Percentiles rank a stretch among this genome's conserved stretches.
phyloP scores from a whole-genome alignment of 2,113 vertebrate species.

The Pangasianodon gigas region DNA sequence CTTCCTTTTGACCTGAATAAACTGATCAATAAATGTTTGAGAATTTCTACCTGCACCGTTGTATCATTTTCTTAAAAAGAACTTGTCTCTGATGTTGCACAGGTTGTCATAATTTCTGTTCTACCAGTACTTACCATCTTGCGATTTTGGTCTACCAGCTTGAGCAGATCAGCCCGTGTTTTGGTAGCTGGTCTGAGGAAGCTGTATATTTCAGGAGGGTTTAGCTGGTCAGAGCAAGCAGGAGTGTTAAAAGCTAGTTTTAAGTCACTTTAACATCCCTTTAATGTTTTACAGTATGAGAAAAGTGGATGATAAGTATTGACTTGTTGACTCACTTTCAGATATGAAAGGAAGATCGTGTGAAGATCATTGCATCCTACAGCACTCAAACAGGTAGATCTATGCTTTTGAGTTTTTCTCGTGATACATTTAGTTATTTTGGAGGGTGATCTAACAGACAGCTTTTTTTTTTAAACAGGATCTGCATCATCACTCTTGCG shows the following conservation, averaged over 20 bases:
- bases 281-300: background rate
- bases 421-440: background rate
- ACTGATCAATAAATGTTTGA: no score
- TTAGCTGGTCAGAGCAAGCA: background rate
- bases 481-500: constrained; percentile 93
- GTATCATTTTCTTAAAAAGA: no score
- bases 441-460: background rate
- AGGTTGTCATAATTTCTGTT: no score
- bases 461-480: constrained; percentile 70
- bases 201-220: no score
- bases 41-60: no score
- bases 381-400: constrained; percentile 90
- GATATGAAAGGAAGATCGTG: constrained; percentile 84
- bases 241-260: background rate
- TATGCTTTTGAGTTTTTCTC: background rate
- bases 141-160: background rate
- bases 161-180: background rate
- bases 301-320: background rate
- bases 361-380: constrained; percentile 91
- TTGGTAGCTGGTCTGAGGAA: background rate
- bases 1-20: no score
- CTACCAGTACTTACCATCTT: no score
- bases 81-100: no score
- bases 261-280: no score
- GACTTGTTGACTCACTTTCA: constrained; percentile 52